Conservation (phyloP, 2,113 vertebrate genomes). For the Chlorocebus sabaeus region DNA sequence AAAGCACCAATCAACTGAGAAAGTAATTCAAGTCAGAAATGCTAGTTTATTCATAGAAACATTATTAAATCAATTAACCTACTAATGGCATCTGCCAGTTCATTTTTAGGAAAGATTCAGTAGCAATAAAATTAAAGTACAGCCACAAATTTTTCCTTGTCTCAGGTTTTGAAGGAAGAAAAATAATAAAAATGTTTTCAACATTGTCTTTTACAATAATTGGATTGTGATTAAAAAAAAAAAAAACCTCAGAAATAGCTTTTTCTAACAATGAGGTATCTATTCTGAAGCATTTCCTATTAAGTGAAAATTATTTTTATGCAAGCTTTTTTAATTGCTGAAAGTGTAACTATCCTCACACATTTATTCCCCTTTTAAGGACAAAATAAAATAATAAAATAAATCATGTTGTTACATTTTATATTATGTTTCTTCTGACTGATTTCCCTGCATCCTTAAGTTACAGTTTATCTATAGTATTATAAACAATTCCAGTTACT, state of each 20-base stretch:
- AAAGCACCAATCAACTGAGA: not conserved
- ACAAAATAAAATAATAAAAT: conserved; percentile 34
- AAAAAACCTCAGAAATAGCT: not conserved
- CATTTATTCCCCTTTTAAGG: not conserved
- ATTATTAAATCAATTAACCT: conserved; percentile 50
- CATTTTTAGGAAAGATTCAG: conserved; percentile 38
- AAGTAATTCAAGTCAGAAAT: conserved; percentile 3
- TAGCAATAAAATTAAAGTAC: conserved; percentile 40
- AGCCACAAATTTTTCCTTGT: conserved; percentile 54
- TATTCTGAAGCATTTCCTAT: conserved; percentile 42
- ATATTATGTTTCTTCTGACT: not conserved
- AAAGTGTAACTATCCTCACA: not conserved
- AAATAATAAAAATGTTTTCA: conserved; percentile 53
- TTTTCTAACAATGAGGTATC: conserved; percentile 4
- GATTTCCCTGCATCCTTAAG: not conserved
- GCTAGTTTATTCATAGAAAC: conserved; percentile 23
- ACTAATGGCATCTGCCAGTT: conserved; percentile 21
- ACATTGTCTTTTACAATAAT: conserved; percentile 49
- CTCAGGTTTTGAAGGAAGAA: conserved; percentile 38
- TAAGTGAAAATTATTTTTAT: conserved; percentile 59
- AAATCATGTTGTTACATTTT: not conserved
- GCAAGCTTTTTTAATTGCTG: conserved; percentile 39
- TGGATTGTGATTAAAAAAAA: not conserved
- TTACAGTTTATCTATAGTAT: not conserved
- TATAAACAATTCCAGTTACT: not conserved